Conservation (phyloP, 1,140 invertebrate genomes). For the Pseudobourletiella spinata region DNA sequence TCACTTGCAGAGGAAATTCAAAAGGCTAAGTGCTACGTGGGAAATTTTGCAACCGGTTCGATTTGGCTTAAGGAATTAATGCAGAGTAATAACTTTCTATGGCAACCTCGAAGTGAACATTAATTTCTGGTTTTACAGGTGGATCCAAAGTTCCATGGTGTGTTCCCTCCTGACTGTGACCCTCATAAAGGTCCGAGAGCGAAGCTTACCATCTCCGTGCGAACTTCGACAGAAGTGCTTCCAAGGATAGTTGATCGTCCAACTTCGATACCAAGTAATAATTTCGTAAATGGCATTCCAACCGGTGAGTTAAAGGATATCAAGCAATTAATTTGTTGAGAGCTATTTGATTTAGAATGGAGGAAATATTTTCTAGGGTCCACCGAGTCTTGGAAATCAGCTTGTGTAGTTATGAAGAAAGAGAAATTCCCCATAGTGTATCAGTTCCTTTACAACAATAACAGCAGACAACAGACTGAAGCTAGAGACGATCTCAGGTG, state of each 20-base stretch:
- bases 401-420: constrained; percentile 42
- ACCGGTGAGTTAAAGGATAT: not conserved
- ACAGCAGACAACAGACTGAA: constrained; percentile 87
- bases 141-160: constrained; percentile 17
- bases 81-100: not conserved
- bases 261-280: not conserved
- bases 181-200: not conserved
- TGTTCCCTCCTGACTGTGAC: constrained; percentile 1
- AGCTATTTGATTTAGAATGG: too few relatives aligned
- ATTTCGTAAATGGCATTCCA: not conserved
- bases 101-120: not conserved
- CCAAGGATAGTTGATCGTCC: not conserved
- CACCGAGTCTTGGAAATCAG: constrained; percentile 9
- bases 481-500: constrained; percentile 83
- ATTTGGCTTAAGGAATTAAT: not conserved
- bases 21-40: constrained; percentile 16
- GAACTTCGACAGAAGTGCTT: constrained; percentile 8
- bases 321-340: too few relatives aligned
- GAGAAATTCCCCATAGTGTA: constrained; percentile 59
- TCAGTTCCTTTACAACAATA: constrained; percentile 93
- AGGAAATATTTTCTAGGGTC: too few relatives aligned
- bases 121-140: not conserved
- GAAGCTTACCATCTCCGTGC: constrained; percentile 16
- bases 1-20: constrained; percentile 11
- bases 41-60: constrained; percentile 18